A percentile compares a stretch with the other conserved stretches of the same genome.
phyloP scores from a whole-genome alignment of 2,113 vertebrate species.

The Gallinago paraguaiae region DNA sequence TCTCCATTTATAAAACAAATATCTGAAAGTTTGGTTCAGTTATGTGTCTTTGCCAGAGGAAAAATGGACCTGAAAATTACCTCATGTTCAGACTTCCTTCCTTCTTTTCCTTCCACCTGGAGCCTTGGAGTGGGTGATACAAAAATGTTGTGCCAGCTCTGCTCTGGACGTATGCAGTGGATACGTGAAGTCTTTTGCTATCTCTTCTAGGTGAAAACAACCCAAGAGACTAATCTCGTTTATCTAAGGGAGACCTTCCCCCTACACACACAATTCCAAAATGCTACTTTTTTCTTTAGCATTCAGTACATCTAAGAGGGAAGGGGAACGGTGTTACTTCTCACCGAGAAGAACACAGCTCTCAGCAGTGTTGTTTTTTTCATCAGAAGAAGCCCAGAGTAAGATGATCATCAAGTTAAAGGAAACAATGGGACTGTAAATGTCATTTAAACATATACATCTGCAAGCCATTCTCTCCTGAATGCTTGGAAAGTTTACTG shows the following conservation, averaged over 20 bases:
- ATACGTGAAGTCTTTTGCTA: background rate
- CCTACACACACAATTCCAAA: background rate
- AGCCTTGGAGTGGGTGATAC: background rate
- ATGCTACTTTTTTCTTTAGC: background rate
- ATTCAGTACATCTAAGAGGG: background rate
- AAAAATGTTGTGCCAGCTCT: background rate
- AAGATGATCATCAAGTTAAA: conserved; percentile 70
- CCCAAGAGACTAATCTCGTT: background rate
- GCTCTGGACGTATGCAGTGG: background rate
- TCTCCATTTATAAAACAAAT: background rate
- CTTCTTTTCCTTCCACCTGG: background rate
- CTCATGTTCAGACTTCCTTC: background rate
- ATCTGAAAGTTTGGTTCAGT: background rate
- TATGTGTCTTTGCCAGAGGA: background rate
- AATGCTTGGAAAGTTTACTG: conserved; percentile 69
- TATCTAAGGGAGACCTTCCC: background rate
- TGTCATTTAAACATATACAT: conserved; percentile 73
- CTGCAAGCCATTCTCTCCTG: conserved; percentile 74
- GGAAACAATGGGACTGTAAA: conserved; percentile 71
- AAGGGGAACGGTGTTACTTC: conserved; percentile 54
- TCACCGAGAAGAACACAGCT: conserved; percentile 19
- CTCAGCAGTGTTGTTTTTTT: conserved; percentile 30
- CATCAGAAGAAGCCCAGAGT: conserved; percentile 43
- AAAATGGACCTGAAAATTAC: background rate
- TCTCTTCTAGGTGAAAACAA: background rate